A percentile compares a stretch with the other conserved stretches of the same genome.
Conservation (phyloP, 2,797 vertebrate genomes). For the Varecia variegata region DNA sequence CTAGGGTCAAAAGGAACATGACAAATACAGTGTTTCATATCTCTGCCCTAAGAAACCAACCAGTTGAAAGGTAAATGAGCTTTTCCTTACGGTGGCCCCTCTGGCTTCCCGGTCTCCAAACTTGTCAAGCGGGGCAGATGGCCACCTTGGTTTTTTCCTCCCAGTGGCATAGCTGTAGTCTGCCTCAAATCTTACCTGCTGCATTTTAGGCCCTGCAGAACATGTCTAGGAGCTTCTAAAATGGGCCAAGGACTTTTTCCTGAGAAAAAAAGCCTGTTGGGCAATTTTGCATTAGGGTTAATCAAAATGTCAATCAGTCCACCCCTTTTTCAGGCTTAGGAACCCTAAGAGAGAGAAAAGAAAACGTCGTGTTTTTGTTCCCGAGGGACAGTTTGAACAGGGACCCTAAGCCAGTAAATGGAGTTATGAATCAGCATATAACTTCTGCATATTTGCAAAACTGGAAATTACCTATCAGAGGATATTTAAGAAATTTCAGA, state of each 20-base stretch:
- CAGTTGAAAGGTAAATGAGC: not conserved
- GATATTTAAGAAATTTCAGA: not conserved
- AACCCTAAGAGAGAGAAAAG: not conserved
- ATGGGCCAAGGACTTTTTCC: constrained; percentile 19
- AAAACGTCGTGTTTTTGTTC: not conserved
- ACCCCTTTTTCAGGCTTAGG: not conserved
- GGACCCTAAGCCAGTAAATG: not conserved
- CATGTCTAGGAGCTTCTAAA: not conserved
- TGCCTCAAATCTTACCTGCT: not conserved
- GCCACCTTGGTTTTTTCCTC: not conserved
- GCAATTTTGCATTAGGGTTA: not conserved
- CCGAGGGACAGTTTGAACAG: not conserved
- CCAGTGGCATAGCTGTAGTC: not conserved
- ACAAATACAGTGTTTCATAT: not conserved
- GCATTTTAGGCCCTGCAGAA: not conserved
- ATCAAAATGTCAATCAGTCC: not conserved
- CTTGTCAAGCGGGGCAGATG: not conserved
- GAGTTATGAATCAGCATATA: not conserved
- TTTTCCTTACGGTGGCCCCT: not conserved
- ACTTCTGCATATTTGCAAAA: not conserved
- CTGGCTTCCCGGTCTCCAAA: not conserved
- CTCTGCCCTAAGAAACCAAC: not conserved
- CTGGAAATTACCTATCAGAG: not conserved
- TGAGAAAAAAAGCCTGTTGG: not conserved
- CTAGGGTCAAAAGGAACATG: not conserved